Percentiles rank a stretch among this genome's conserved stretches.
Evolutionary conservation across 2,797 vertebrate genomes (phyloP).

Genomic region (Cuniculus paca): DNA sequence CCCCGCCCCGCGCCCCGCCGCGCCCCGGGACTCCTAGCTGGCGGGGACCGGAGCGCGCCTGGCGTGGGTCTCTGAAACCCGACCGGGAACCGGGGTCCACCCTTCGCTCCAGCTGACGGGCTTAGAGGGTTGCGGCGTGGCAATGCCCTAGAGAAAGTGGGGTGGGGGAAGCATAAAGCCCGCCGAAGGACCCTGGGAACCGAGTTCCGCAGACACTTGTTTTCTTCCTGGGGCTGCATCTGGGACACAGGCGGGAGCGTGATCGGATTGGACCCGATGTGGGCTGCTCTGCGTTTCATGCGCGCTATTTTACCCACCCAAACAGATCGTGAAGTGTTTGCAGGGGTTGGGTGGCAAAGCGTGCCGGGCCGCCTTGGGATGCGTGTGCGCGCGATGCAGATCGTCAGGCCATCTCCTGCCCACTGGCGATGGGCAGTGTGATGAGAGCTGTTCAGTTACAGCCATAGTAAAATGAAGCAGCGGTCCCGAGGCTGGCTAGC

Average conservation of each 20-base stretch:
- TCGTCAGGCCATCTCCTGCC: not conserved
- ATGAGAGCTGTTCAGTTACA: not conserved
- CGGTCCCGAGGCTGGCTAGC: not conserved
- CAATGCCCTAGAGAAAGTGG: not conserved
- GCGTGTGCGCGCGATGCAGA: not conserved
- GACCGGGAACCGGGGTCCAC: not conserved
- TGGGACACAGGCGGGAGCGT: not conserved
- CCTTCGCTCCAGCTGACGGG: not conserved
- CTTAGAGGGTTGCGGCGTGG: not conserved
- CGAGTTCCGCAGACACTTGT: constrained; percentile 50
- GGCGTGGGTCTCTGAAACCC: not conserved
- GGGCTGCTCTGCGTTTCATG: not conserved
- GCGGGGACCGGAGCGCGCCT: not conserved
- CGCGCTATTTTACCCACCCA: not conserved
- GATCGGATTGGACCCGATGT: not conserved
- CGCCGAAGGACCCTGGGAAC: not conserved
- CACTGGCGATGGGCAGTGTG: not conserved
- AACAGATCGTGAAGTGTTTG: constrained; percentile 11
- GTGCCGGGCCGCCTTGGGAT: not conserved
- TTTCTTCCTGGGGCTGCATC: constrained; percentile 51
- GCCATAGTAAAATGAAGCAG: not conserved
- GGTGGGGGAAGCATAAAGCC: not conserved
- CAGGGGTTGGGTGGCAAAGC: not conserved
- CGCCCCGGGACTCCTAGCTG: not conserved
- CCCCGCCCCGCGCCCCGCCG: not conserved